Base-by-base conservation (phyloP, 2,797 vertebrate species). In the Tapirus indicus region DNA sequence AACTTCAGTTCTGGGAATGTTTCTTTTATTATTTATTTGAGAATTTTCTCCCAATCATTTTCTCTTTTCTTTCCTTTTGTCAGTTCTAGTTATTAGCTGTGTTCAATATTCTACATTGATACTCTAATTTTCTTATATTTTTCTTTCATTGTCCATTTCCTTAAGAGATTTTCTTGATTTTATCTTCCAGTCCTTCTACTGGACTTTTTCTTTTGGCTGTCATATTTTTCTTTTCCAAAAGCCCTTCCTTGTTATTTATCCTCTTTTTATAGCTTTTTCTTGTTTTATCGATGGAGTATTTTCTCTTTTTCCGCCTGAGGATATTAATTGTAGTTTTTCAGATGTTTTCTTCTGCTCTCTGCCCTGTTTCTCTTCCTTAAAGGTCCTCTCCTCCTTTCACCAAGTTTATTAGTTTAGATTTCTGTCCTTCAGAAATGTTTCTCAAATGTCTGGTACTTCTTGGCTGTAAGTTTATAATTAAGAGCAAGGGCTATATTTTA, bases 11-110 rank as follows among this genome's bases (percentile, higher is more conserved):
- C 71, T 92, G 72, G 25, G 44, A 66, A 27, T 92, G n/a, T 93
- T 88, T 97, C 66, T 41, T 96, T 56, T 62, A 68, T 93, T 95
- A 95, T 93, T 78, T 91, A 79, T 69, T 80, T 82, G 91, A 44
- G 86, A 77, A 60, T 90, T 80, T 74, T 38, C 52, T 62, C 35
- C 52, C 10, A 62, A 56, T 17, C 29, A 41, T 92, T 87, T 94
- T 95, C 52, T 80, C 27, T 78, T 38, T 91, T 72, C 3, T 54
- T 72, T 80, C 20, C 49, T 72, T 80, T 14, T 62, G 21, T 93
- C 66, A 71, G 52, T 85, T 95, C 68, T 85, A 27, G 77, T 77
- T 82, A 75, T 90, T 38, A 72, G 41, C 58, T 94, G 2, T 86
- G 2, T 86, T 90, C 16, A 18, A 5, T 54, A 80, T 38, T 79